A percentile compares a stretch with the other conserved stretches of the same genome.
phyloP scores from a whole-genome alignment of 1,140 invertebrate genomes.

The Phenacoccus solenopsis region DNA sequence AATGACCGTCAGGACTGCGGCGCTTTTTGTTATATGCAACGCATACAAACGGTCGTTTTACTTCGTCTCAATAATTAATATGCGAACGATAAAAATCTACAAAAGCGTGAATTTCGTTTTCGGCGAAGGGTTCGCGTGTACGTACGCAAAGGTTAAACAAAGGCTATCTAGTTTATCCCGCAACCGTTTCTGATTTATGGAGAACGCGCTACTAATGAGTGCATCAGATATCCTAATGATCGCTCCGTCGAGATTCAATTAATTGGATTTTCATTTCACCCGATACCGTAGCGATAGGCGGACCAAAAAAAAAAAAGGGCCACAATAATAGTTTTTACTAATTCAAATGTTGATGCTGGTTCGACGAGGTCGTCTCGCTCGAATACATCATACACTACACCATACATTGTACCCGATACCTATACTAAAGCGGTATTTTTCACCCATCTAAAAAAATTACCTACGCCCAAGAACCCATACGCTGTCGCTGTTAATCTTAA shows the following conservation, averaged over 20 bases:
- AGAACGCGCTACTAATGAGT: background rate
- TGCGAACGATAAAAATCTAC: conserved; percentile 16
- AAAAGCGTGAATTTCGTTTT: conserved; percentile 13
- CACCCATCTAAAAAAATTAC: too few species aligned
- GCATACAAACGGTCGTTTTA: conserved; percentile 14
- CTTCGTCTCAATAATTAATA: conserved; percentile 14
- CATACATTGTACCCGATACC: too few species aligned
- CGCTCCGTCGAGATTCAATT: background rate
- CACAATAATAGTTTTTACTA: too few species aligned
- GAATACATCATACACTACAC: too few species aligned
- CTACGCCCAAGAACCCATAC: too few species aligned
- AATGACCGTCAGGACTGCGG: background rate
- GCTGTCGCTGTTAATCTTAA: too few species aligned
- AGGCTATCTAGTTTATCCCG: background rate
- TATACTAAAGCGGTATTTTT: too few species aligned
- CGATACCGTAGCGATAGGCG: too few species aligned
- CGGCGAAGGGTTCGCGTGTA: background rate
- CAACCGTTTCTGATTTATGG: background rate
- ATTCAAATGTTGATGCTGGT: too few species aligned
- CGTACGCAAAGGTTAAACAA: background rate
- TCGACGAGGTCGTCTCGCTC: too few species aligned
- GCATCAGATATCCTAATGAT: background rate
- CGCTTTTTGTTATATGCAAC: background rate
- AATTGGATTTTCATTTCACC: background rate
- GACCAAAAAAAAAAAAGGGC: too few species aligned